Percentiles rank a stretch among this genome's conserved stretches.
phyloP scores from a whole-genome alignment of 2,888 invertebrate species.

The Micropterix aruncella region DNA sequence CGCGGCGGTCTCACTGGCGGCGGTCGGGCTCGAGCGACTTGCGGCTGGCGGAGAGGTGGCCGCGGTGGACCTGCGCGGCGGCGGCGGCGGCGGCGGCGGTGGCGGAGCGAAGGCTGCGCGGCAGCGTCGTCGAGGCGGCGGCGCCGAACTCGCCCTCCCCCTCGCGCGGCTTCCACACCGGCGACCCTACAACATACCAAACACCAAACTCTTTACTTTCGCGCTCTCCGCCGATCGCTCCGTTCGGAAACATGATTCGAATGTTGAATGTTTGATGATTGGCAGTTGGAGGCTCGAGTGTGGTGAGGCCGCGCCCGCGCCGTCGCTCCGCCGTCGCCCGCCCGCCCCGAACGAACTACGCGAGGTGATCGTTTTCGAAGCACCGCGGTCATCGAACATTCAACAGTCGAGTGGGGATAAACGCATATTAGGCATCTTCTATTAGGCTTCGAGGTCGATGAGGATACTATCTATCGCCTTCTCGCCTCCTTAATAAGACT shows the following conservation, averaged over 20 bases:
- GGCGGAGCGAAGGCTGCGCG: conserved; percentile 23
- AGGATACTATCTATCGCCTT: no score
- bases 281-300: conserved; percentile 24
- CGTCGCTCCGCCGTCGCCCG: conserved; percentile 14
- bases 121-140: conserved; percentile 16
- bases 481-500: no score
- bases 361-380: neutral
- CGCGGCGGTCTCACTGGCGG: no score
- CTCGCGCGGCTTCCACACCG: conserved; percentile 97
- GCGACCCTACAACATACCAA: conserved; percentile 80
- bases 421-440: no score
- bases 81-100: conserved; percentile 22
- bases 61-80: conserved; percentile 34
- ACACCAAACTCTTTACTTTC: conserved; percentile 44
- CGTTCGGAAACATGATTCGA: conserved; percentile 19
- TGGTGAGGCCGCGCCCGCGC: conserved; percentile 6
- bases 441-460: no score
- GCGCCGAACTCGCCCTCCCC: conserved; percentile 44
- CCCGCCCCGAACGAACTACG: conserved; percentile 3
- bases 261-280: conserved; percentile 43
- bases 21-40: conserved; percentile 39
- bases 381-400: neutral
- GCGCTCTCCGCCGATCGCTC: conserved; percentile 22
- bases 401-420: no score
- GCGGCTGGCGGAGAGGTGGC: conserved; percentile 39